Percentiles rank a stretch among this genome's conserved stretches.
Conservation (phyloP, 2,888 invertebrate genomes). For the Synanthedon formicaeformis region DNA sequence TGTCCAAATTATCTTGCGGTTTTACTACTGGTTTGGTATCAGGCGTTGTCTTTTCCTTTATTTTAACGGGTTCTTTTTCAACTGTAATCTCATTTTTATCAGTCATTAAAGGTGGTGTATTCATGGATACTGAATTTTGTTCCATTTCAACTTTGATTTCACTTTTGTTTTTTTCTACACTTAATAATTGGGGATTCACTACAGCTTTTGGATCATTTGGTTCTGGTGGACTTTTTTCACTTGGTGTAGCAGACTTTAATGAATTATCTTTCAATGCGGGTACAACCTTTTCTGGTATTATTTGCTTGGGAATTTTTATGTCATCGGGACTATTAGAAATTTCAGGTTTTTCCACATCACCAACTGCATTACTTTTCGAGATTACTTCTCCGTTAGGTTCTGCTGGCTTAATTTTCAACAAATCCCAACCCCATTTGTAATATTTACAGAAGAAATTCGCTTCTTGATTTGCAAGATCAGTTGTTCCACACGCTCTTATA, state of each 20-base stretch:
- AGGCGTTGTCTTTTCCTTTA: no score
- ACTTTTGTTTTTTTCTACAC: neutral
- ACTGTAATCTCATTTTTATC: no score
- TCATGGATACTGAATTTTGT: no score
- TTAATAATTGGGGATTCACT: neutral
- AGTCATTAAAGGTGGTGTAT: no score
- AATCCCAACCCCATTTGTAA: conserved; percentile 41
- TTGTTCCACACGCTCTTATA: conserved; percentile 34
- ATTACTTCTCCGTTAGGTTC: neutral
- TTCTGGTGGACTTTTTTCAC: neutral
- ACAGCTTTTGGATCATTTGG: neutral
- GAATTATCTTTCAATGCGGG: neutral
- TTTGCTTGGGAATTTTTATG: neutral
- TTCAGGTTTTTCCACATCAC: conserved; percentile 8
- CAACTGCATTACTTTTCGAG: neutral
- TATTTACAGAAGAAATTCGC: conserved; percentile 51
- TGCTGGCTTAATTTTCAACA: conserved; percentile 16
- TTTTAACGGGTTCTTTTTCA: no score
- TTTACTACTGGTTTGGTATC: no score
- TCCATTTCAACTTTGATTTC: no score
- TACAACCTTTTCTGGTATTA: neutral
- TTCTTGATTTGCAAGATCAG: conserved; percentile 25
- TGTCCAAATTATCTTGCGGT: no score
- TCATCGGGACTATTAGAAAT: conserved; percentile 3
- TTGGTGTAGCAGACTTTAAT: neutral